Base-by-base conservation (phyloP, 2,113 vertebrate species). In the Poicephalus gulielmi region DNA sequence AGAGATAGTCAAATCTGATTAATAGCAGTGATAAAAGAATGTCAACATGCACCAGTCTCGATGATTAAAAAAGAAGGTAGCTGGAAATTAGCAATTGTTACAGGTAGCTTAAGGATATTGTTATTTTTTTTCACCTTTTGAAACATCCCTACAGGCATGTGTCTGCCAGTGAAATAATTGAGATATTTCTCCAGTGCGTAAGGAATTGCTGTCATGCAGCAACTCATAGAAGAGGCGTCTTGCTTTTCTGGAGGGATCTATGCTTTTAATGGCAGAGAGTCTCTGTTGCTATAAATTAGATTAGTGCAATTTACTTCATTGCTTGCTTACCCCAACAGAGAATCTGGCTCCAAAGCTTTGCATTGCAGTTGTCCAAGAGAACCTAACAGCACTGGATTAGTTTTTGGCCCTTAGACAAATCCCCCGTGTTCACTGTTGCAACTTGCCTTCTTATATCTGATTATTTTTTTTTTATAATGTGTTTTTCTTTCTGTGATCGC, bases 61-160 rank as follows among this genome's bases (percentile, higher is more conserved):
- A 83, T 91, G 94, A 95, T 96, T 92, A 93, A 95, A 88, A 95
- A 87, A 83, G 41, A 73, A 81, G 92, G 83, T 84, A 92, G 62
- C 91, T 96, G 94, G 96, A 96, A 96, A 95, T 97, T 95, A 96
- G 92, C 57, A 92, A 89, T 93, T 94, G 91, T 92, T 94, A 89
- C 22, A 90, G 95, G 84, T 93, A 96, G 77, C 94, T 95, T 92
- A 82, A 92, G 91, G 96, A 93, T 94, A 95, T 84, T 92, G 67
- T 78, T 95, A 62, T 92, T 94, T 97, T 95, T 95, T 87, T 96
- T 86, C 52, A 85, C 70, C 80, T 91, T 88, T 79, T 86, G 88
- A 89, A 91, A 79, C 37, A 53, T 47, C 66, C 86, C 86, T 88
- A 10, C 0, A 2, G 93, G 83, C 73, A 37, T 88, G 83, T 71